Percentiles rank a stretch among this genome's conserved stretches.
phyloP scores from a whole-genome alignment of 2,113 vertebrate species.

The Rutilus rutilus region DNA sequence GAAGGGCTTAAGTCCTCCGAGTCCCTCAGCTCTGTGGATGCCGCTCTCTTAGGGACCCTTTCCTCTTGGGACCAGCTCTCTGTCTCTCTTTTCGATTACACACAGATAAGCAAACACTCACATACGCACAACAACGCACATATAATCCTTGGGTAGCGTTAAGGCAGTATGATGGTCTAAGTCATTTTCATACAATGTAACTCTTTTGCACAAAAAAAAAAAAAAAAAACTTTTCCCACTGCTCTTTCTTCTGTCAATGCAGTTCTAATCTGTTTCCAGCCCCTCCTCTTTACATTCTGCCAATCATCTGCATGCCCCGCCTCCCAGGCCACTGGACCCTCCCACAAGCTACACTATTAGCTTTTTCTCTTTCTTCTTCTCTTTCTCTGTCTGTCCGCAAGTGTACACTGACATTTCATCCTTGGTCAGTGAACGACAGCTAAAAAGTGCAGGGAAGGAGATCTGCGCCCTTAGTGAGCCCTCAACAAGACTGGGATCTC shows the following conservation, averaged over 20 bases:
- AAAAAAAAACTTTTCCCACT: conserved; percentile 59
- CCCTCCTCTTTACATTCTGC: conserved; percentile 66
- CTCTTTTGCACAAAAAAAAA: not conserved
- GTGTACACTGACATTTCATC: conserved; percentile 11
- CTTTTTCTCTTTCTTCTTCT: conserved; percentile 25
- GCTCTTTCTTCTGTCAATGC: conserved; percentile 78
- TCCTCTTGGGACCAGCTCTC: conserved; percentile 52
- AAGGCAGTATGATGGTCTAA: not conserved
- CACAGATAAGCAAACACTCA: conserved; percentile 36
- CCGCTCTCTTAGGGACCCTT: conserved; percentile 53
- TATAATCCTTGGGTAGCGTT: not conserved
- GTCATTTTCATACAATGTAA: not conserved
- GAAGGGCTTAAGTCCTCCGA: conserved; percentile 76
- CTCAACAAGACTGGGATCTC: conserved; percentile 4
- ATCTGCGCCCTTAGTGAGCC: conserved; percentile 6
- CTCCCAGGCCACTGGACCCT: conserved; percentile 50
- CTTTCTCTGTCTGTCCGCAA: conserved; percentile 21
- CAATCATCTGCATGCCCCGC: conserved; percentile 69
- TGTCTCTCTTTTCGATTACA: conserved; percentile 50
- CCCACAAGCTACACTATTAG: conserved; percentile 19
- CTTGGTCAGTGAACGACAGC: not conserved
- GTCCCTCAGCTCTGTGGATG: conserved; percentile 79
- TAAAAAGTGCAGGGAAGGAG: conserved; percentile 20
- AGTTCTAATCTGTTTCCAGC: conserved; percentile 81
- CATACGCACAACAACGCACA: conserved; percentile 43